Percentiles rank a stretch among this genome's conserved stretches.
Conservation (phyloP, 1,140 invertebrate genomes). For the Diprion similis region DNA sequence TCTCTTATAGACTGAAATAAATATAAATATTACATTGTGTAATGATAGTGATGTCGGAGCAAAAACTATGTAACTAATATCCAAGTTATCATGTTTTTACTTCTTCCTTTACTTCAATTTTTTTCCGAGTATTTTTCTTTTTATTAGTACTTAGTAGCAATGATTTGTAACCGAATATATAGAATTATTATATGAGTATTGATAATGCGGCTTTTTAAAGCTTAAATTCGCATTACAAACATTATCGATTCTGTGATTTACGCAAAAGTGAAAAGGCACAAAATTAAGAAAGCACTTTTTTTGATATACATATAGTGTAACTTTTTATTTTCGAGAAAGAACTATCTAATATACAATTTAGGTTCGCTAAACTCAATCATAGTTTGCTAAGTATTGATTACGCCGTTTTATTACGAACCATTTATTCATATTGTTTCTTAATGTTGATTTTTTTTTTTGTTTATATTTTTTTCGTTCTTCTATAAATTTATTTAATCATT, state of each 20-base stretch:
- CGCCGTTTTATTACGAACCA: not conserved
- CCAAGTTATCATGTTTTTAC: not conserved
- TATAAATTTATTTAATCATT: not conserved
- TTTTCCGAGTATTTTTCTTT: not conserved
- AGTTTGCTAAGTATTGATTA: slow-evolving; percentile 5
- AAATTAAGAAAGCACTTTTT: slow-evolving; percentile 55
- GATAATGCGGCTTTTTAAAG: not conserved
- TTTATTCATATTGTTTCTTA: not conserved
- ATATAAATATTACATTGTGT: not conserved
- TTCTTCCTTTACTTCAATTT: not conserved
- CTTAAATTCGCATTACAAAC: not conserved
- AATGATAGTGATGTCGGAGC: not conserved
- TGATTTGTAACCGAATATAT: not conserved
- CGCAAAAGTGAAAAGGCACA: slow-evolving; percentile 43
- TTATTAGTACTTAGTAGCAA: not conserved
- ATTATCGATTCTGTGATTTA: slow-evolving; percentile 1
- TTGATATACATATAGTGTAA: slow-evolving; percentile 38
- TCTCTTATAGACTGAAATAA: slow-evolving; percentile 5
- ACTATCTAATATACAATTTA: slow-evolving; percentile 19
- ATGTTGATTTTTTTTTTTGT: slow-evolving; percentile 21
- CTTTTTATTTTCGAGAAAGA: slow-evolving; percentile 34
- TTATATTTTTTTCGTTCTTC: slow-evolving; percentile 15
- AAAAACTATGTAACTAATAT: not conserved
- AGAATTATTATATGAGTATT: not conserved
- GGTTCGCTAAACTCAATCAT: slow-evolving; percentile 13